A percentile compares a stretch with the other conserved stretches of the same genome.
These are phyloP conservation scores for Nematostella vectensis DNA, from an alignment of 92 coral and sea anemone species.

Conservation along the genomic window DNA sequence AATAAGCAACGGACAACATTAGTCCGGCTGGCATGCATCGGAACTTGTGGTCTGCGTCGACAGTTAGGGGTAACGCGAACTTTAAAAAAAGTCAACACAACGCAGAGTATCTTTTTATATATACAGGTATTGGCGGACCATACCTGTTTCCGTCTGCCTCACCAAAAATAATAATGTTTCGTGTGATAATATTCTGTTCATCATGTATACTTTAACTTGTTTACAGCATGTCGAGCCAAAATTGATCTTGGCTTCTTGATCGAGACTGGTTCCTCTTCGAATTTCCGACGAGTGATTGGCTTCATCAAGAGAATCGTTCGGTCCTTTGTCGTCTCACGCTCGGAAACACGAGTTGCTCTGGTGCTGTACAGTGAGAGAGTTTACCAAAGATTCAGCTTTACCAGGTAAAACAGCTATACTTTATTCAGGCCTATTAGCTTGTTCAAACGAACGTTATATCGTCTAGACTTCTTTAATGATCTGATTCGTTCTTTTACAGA, in stretches of 20 bases:
- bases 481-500: conserved; percentile 3
- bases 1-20: too few species aligned
- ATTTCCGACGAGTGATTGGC: conserved; percentile 41
- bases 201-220: neutral
- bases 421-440: too few species aligned
- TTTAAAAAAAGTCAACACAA: too few species aligned
- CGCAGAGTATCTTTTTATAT: too few species aligned
- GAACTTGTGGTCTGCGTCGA: too few species aligned
- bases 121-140: too few species aligned
- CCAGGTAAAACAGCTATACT: too few species aligned
- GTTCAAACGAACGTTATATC: neutral
- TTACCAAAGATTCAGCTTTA: conserved; percentile 31
- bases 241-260: conserved; percentile 66
- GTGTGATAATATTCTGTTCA: neutral
- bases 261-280: conserved; percentile 56
- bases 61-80: too few species aligned
- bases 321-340: conserved; percentile 43
- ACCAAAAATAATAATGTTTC: too few species aligned
- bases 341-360: conserved; percentile 49
- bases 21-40: too few species aligned
- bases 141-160: too few species aligned
- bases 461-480: neutral
- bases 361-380: conserved; percentile 40
- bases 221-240: conserved; percentile 38
- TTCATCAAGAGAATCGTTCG: conserved; percentile 52